Evolutionary conservation across 2,888 invertebrate species (phyloP), one percentile per base, ranked within the genome.

Genomic region (Nowickia ferox): DNA sequence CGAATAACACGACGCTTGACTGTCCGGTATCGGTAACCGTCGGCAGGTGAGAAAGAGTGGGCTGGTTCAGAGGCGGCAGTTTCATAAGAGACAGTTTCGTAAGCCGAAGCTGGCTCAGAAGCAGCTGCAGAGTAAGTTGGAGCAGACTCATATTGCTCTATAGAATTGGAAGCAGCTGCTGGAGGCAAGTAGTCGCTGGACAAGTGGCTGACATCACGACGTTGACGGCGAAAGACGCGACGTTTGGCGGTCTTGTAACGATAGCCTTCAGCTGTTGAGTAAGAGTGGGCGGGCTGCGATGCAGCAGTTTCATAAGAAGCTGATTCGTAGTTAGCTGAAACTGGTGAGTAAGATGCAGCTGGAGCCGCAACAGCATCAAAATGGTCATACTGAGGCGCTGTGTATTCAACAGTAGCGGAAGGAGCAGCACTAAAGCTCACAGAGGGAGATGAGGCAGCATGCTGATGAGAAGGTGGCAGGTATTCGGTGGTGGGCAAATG

Each of bases 11-110:
- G 87, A 69, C 90, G 91, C 84, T 88, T 90, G 55, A 89, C 88
- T 87, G 90, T 92, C 88, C 90, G 91, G 88, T 92, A 92, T 63
- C 90, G 90, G 88, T 92, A 92, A 19, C 92, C 92, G 84, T 91
- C 91, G 51, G 72, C 80, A 55, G 91, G 84, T 8, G 92, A 91
- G 88, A 86, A 91, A 84, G 87, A 89, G 87, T 90, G 91, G 53
- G 91, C 89, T 72, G 90, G 90, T 59, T 57, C 87, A 9, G 88
- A 88, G 19, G 88, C 88, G 19, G 87, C 87, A 46, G 51, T 22
- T 17, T 87, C 83, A 19, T 68, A 71, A 17, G 88, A 85, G 53
- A 88, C 79, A 59, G 87, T 78, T 77, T 84, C 79, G n/a, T 55
- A 72, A 15, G 87, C 81, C 57, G 88, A 78, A 68, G 85, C 84